Base-by-base conservation (phyloP, 2,888 invertebrate species). In the Tetragonisca angustula region DNA sequence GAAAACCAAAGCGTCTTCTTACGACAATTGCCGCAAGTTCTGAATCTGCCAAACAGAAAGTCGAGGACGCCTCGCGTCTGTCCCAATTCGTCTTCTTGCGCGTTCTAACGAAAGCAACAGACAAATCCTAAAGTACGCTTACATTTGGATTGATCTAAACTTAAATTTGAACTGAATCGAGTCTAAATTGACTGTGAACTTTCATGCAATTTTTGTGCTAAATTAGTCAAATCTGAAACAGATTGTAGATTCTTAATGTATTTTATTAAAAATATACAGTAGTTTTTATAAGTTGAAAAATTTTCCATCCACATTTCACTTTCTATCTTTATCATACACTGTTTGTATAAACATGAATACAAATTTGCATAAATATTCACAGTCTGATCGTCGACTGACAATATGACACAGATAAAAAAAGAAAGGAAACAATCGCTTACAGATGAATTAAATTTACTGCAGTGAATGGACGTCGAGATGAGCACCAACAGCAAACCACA, bases 1-100 rank as follows among this genome's bases (percentile, higher is more conserved):
- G 11, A 73, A 1, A 1, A 9, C 54, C 36, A 1, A 62, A 50
- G 3, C 4, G 52, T 17, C 81, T 81, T 91, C 93, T 92, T 84
- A 94, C 94, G 77, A 81, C 94, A 94, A 61, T 87, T 87, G 32
- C 93, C 92, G 76, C 94, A 94, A 5, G 90, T 90, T 54, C 92
- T 90, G 61, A 93, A 90, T 79, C 90, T 91, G 43, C 93, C 93
- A 11, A 93, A 84, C 15, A 94, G 61, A 32, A 92, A 85, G 86
- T 94, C 94, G 74, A 93, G 79, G 32, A 94, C 77, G 4, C 93
- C 92, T 6, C 93, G 92, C 50, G 87, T 73, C 32, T 84, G 77
- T 79, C 91, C 92, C 17, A 59, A 5, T 43, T 36, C 67, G 54
- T 64, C 52, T 9, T 74, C 50, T n/a, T 32, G 15, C 64, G 62